phyloP scores from a whole-genome alignment of 2,888 invertebrate species.

The Patella pellucida region DNA sequence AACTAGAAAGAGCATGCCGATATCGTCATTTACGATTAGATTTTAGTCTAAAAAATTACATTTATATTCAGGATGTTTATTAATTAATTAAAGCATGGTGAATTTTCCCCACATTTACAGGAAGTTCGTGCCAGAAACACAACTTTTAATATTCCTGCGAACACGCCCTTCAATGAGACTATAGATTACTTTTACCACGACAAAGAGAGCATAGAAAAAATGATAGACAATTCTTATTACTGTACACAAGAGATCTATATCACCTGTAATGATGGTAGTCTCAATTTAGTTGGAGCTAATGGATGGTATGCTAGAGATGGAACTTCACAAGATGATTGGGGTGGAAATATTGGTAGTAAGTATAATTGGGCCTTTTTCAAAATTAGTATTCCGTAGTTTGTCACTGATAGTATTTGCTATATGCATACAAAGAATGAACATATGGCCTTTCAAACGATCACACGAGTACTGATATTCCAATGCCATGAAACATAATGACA shows the following conservation, averaged over 20 bases:
- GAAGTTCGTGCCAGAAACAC: constrained; percentile 4
- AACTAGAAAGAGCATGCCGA: too few relatives aligned
- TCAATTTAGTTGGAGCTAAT: constrained; percentile 16
- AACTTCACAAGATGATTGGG: constrained; percentile 30
- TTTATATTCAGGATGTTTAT: not conserved
- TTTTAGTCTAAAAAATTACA: not conserved
- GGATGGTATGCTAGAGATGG: constrained; percentile 35
- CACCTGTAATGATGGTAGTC: constrained; percentile 37
- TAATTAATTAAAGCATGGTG: too few relatives aligned
- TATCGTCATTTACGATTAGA: not conserved
- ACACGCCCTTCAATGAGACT: not conserved
- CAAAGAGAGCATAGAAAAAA: constrained; percentile 18
- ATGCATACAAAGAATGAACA: too few relatives aligned
- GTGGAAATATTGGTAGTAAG: constrained; percentile 4
- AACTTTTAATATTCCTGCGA: constrained; percentile 11
- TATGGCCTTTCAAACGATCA: too few relatives aligned
- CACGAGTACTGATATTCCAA: too few relatives aligned
- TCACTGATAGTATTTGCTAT: too few relatives aligned
- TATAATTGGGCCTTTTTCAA: too few relatives aligned
- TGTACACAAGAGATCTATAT: constrained; percentile 50
- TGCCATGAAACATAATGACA: too few relatives aligned
- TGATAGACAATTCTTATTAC: constrained; percentile 43
- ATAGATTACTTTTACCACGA: constrained; percentile 36
- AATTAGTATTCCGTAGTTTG: too few relatives aligned
- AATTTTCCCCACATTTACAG: not conserved